Evolutionary conservation across 1,140 invertebrate species (phyloP), one percentile per base, ranked within the genome.

Genomic region (Neodiprion fabricii): DNA sequence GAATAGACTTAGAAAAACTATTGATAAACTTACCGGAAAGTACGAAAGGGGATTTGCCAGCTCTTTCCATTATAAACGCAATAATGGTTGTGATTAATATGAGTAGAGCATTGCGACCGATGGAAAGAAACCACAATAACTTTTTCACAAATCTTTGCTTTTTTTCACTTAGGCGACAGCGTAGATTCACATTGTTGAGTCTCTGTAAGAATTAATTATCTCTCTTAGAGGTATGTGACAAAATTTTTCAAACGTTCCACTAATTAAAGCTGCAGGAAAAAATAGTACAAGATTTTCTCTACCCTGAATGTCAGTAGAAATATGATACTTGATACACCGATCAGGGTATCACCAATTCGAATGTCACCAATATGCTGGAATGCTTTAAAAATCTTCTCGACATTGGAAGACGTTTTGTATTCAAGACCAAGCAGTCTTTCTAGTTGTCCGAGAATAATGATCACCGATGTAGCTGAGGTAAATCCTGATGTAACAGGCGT

Each of bases 401-500:
- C 48, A 74, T 92, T 89, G 81, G 91, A 91, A 81, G 92, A 84
- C 47, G 92, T 89, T 76, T 91, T 87, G 81, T 94, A 91, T 70
- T 87, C 90, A 7, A 98, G 83, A 0, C 96, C 96, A 11, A 97
- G 87, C 9, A 97, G 85, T 12, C 93, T 92, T 88, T 96, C 98
- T 5, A 98, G 81, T 88, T 99, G 97, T 1, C 96, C 92, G n/a
- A 92, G 90, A 48, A 95, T 93, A 76, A 99, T 98, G 50, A 97
- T 97, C 17, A 98, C 89, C 0, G 97, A 95, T 7, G 96, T 97
- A 0, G 96, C 97, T 8, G 96, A 96, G 3, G 96, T 98, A 83
- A 99, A 99, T 11, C 96, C 96, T 77, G 94, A 96, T 48, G 96
- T 96, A 9, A 98, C 96, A 9, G 97, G 95, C 69, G 95, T 89